phyloP scores from a whole-genome alignment of 2,113 vertebrate genomes.

The Cynoglossus semilaevis region DNA sequence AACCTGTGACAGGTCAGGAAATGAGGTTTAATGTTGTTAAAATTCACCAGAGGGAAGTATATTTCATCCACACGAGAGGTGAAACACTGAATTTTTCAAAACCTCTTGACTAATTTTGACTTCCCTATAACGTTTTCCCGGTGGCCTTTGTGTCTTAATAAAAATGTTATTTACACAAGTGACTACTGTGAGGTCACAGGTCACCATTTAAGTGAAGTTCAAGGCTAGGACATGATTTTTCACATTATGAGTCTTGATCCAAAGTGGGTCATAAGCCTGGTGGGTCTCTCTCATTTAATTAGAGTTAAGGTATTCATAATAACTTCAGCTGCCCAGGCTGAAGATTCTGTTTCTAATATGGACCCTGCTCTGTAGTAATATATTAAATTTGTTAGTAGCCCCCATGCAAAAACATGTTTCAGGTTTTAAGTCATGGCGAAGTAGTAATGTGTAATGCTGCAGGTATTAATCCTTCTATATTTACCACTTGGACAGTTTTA shows the following conservation, averaged over 20 bases:
- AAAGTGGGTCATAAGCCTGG: constrained; percentile 39
- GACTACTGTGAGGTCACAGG: constrained; percentile 48
- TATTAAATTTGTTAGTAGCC: constrained; percentile 11
- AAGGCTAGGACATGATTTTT: constrained; percentile 37
- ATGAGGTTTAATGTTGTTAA: constrained; percentile 48
- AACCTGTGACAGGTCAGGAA: constrained; percentile 40
- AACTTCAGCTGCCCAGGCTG: constrained; percentile 30
- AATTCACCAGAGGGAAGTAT: constrained; percentile 46
- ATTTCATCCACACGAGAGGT: constrained; percentile 36
- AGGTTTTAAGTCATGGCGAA: constrained; percentile 4
- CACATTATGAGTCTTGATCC: constrained; percentile 36
- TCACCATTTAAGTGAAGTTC: constrained; percentile 37
- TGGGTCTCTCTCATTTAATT: constrained; percentile 29
- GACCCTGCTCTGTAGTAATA: constrained; percentile 8
- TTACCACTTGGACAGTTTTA: constrained; percentile 26
- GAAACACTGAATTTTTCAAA: constrained; percentile 51
- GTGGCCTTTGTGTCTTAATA: constrained; percentile 44
- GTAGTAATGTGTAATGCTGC: constrained; percentile 14
- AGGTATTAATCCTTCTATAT: constrained; percentile 24
- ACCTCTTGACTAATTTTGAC: constrained; percentile 49
- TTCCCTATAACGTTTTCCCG: constrained; percentile 47
- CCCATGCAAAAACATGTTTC: constrained; percentile 4
- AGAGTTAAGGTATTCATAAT: constrained; percentile 40
- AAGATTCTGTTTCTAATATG: constrained; percentile 10
- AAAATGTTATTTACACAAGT: constrained; percentile 48